phyloP scores from a whole-genome alignment of 2,888 invertebrate species.

The Xylophagus ater region DNA sequence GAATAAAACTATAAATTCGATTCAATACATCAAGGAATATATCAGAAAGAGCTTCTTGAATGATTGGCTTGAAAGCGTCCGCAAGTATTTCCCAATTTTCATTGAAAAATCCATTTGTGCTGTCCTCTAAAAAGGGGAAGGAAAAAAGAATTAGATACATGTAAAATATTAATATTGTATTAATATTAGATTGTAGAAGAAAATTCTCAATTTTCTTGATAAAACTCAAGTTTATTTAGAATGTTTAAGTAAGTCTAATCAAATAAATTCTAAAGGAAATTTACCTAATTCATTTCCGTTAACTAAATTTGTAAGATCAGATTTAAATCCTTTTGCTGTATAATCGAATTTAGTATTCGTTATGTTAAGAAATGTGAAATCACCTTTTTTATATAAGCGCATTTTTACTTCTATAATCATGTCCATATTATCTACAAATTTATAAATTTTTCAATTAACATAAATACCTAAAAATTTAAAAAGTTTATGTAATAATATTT shows the following conservation, averaged over 20 bases:
- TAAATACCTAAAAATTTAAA: conserved; percentile 19
- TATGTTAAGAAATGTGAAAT: conserved; percentile 56
- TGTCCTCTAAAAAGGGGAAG: conserved; percentile 50
- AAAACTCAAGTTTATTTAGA: no score
- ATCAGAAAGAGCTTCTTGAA: conserved; percentile 59
- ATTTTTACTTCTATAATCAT: conserved; percentile 56
- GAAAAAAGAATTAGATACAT: no score
- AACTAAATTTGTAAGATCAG: conserved; percentile 59
- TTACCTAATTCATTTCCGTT: conserved; percentile 61
- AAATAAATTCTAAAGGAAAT: conserved; percentile 17
- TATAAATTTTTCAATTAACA: not conserved
- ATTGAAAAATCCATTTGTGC: conserved; percentile 61
- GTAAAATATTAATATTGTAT: no score
- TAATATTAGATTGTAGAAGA: no score
- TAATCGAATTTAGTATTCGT: conserved; percentile 56
- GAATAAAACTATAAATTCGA: conserved; percentile 57
- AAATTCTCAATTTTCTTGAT: no score
- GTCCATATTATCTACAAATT: conserved; percentile 48
- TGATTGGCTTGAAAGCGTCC: conserved; percentile 56
- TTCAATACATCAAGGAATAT: conserved; percentile 54
- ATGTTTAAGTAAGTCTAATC: not conserved
- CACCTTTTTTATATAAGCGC: conserved; percentile 50
- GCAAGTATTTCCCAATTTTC: conserved; percentile 62
- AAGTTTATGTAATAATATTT: not conserved
- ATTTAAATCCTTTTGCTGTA: conserved; percentile 52